These are phyloP conservation scores for Cepaea hortensis DNA, from an alignment of 2,888 invertebrate species.

Conservation along the genomic window DNA sequence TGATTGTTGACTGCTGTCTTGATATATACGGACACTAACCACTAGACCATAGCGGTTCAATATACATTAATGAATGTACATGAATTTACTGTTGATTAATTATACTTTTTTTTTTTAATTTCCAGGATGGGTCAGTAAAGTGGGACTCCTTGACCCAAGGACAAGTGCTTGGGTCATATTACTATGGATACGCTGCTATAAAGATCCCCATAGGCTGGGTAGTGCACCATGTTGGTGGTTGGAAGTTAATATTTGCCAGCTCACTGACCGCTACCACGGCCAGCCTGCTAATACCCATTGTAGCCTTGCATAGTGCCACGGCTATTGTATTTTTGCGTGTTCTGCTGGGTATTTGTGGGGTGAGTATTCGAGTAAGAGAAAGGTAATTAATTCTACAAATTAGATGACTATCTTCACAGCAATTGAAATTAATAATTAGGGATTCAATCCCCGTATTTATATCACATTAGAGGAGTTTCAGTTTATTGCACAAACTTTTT, in stretches of 20 bases:
- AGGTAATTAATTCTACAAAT: too few species aligned
- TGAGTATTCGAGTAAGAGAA: neutral
- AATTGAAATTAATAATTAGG: too few species aligned
- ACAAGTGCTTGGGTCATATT: constrained; percentile 29
- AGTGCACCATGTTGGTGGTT: constrained; percentile 1
- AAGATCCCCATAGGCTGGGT: constrained; percentile 27
- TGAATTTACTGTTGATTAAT: too few species aligned
- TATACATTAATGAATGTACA: too few species aligned
- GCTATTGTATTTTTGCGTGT: constrained; percentile 20
- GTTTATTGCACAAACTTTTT: too few species aligned
- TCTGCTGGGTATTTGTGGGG: constrained; percentile 4
- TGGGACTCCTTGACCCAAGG: constrained; percentile 15
- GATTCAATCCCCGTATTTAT: too few species aligned
- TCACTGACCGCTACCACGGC: constrained; percentile 2
- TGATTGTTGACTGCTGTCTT: too few species aligned
- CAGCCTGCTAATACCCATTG: constrained; percentile 6
- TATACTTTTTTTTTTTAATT: neutral
- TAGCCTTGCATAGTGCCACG: constrained; percentile 3
- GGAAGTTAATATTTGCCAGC: constrained; percentile 3
- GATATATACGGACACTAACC: too few species aligned
- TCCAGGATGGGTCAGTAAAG: constrained; percentile 15
- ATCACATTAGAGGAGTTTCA: too few species aligned
- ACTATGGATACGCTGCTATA: constrained; percentile 9
- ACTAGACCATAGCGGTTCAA: too few species aligned
- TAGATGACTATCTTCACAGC: too few species aligned